Base-by-base conservation (phyloP, 2,888 invertebrate genomes). In the Cremastobaeus sp. region DNA sequence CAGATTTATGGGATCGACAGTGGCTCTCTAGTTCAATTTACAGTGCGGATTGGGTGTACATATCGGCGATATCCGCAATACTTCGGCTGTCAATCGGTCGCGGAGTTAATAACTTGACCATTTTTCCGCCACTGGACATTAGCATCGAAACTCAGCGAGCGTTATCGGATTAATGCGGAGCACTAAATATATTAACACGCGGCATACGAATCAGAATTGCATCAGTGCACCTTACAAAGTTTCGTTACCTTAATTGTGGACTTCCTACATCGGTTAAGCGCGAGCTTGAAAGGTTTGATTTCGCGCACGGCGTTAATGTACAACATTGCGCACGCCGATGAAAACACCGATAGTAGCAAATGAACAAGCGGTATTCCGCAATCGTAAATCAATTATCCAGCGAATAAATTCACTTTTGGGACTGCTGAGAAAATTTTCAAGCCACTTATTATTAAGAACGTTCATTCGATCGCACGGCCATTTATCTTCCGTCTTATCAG, bases 231-330 rank as follows among this genome's bases (percentile, higher is more conserved):
- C 83, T 80, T 82, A 82, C 82, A 82, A 75, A 52, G 82, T 64
- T 82, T 79, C 77, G 79, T 80, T 78, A 68, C 65, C 77, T 66
- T 76, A 76, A 74, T 76, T 68, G 78, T 65, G 55, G 20, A 83
- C 82, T 83, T 83, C 83, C 83, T 83, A 81, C 82, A 82, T 80
- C 79, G 77, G 79, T 78, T 81, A 83, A 82, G 80, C 80, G 82
- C 80, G 77, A 79, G 78, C 83, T 79, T 83, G 82, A 82, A 83
- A 80, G 83, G 82, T 72, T 70, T 76, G 78, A 68, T 62, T 69
- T 59, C 70, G 57, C 73, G 68, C 72, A 57, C 39, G 54, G 47
- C 11, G 45, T 62, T 52, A 60, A 64, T 62, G 70, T 55, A 50
- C 70, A 70, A 60, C 60, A 70, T 34, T 3, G 25, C 57, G 55